phyloP scores from a whole-genome alignment of 1,140 invertebrate species.

The Odontomachus brunneus region DNA sequence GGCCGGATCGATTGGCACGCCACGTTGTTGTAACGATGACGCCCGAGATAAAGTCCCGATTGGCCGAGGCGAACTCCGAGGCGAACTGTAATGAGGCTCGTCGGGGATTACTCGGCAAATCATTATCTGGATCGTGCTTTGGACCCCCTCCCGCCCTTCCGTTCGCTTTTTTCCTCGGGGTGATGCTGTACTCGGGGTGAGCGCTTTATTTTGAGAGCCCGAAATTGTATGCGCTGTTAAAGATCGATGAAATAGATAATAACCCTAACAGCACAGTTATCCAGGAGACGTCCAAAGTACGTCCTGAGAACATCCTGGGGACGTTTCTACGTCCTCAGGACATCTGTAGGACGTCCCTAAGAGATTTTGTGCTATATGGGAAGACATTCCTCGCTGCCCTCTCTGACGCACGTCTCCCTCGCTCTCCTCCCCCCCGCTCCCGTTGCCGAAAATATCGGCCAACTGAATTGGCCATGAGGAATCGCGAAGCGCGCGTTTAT shows the following conservation, averaged over 20 bases:
- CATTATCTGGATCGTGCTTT: conserved; percentile 75
- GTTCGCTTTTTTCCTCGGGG: neutral
- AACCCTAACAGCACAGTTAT: no score
- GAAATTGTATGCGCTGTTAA: neutral
- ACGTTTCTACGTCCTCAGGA: no score
- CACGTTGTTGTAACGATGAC: conserved; percentile 82
- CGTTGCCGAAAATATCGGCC: no score
- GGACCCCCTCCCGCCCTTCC: neutral
- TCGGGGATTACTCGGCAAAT: conserved; percentile 76
- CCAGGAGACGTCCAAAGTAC: no score
- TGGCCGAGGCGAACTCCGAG: conserved; percentile 77
- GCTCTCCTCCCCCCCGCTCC: no score
- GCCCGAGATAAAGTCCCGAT: conserved; percentile 82
- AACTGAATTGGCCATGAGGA: no score
- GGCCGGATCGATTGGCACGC: conserved; percentile 78
- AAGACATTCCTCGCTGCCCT: no score
- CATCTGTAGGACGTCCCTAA: no score
- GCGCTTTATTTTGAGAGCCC: neutral
- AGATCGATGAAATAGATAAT: neutral
- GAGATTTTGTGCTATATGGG: no score
- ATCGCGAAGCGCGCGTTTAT: no score
- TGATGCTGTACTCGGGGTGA: neutral
- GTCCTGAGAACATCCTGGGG: no score
- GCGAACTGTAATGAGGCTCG: conserved; percentile 80
- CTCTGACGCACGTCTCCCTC: no score